Conservation (phyloP, 2,797 vertebrate genomes). For the Ctenochaetus hawaiiensis region DNA sequence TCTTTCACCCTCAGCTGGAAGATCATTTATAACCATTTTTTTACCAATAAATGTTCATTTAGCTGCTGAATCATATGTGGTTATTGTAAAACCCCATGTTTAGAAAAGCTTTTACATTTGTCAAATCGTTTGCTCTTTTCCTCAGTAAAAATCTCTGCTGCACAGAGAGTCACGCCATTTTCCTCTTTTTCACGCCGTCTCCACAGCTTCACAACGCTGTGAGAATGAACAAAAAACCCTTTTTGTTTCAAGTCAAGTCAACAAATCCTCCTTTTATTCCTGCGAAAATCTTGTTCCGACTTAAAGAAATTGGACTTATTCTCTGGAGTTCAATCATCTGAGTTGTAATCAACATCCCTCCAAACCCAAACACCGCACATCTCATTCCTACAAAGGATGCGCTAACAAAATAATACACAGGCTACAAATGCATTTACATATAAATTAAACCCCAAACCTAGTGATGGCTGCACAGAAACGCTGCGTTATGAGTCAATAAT, state of each 20-base stretch:
- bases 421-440: conserved; percentile 80
- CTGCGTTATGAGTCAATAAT: conserved; percentile 74
- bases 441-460: conserved; percentile 78
- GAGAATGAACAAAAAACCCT: conserved; percentile 23
- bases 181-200: conserved; percentile 6
- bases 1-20: background rate
- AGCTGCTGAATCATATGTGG: background rate
- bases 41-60: conserved; percentile 19
- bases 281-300: conserved; percentile 8
- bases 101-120: background rate
- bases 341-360: conserved; percentile 64
- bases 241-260: conserved; percentile 7
- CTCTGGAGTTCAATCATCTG: conserved; percentile 53
- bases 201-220: background rate
- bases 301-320: conserved; percentile 52
- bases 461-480: conserved; percentile 53
- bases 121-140: background rate
- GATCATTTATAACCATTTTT: conserved; percentile 19
- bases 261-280: conserved; percentile 32
- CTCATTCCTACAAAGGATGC: conserved; percentile 75
- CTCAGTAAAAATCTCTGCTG: background rate
- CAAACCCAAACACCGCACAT: conserved; percentile 64
- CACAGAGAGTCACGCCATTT: conserved; percentile 17
- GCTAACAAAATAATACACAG: conserved; percentile 76
- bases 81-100: background rate